Evolutionary conservation across 1,140 invertebrate genomes (phyloP), one percentile per base, ranked within the genome.

Genomic region (Listronotus oregonensis): DNA sequence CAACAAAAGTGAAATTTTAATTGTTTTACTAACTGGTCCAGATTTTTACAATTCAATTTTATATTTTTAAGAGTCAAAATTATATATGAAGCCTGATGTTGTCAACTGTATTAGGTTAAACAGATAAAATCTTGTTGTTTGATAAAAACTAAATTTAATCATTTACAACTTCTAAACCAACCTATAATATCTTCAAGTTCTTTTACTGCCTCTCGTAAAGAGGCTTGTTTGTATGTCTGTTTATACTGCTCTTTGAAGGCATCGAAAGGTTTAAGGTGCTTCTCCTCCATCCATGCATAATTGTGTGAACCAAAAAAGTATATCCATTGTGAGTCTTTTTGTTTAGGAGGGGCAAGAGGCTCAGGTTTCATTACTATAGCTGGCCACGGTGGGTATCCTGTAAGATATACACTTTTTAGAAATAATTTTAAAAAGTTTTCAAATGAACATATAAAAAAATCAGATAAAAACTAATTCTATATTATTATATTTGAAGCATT

Each of bases 271-370:
- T 94, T 93, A 17, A 97, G 88, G 72, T 90, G 89, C 42, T 86
- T 82, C 67, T 92, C 87, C 79, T 94, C 92, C 68, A 97, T 93
- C 93, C 93, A 96, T 6, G 91, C 93, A 85, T 91, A 96, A 80
- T 97, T 95, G 71, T 94, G 89, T 32, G 90, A 90, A 50, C 95
- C 94, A 84, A 94, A 97, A 82, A 97, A 97, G 80, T 90, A 95
- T 63, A 97, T 91, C 81, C 92, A 96, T 71, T 94, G 90, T 7
- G 86, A 81, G 56, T 86, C 85, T 89, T 73, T 89, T 75, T 64
- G 90, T 47, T 40, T 46, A 27, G 57, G 52, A 11, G 60, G 86
- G 62, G 86, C 81, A 15, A 86, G 85, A 5, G 89, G 88, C 68
- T 73, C 71, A 62, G 71, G 67, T 49, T 66, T 49, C 87, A 90